Percentiles rank a stretch among this genome's conserved stretches.
These are phyloP conservation scores for Stenolophus ochropezus DNA, from an alignment of 2,888 invertebrate genomes.

Conservation along the genomic window DNA sequence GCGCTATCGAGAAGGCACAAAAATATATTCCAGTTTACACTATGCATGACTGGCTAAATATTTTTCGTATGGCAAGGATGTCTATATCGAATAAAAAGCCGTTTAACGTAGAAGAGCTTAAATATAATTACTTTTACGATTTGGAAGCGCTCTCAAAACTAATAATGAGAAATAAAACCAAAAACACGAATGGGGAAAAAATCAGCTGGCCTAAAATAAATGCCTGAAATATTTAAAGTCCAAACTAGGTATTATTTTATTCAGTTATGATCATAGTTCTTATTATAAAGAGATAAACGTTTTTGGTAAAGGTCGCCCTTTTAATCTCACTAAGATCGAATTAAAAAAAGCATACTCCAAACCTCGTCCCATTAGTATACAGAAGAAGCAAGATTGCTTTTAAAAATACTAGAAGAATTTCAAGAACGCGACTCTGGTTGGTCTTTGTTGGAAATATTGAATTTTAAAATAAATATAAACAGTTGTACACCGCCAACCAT, in stretches of 20 bases:
- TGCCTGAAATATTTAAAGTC: conserved; percentile 2
- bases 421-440: conserved; percentile 64
- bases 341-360: conserved; percentile 24
- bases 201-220: conserved; percentile 5
- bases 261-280: conserved; percentile 17
- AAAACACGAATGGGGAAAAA: conserved; percentile 5
- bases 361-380: not conserved
- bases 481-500: conserved; percentile 53
- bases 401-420: conserved; percentile 63
- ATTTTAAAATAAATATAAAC: conserved; percentile 60
- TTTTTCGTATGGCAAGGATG: conserved; percentile 21
- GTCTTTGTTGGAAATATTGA: conserved; percentile 62
- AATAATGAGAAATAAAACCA: conserved; percentile 23
- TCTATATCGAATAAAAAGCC: conserved; percentile 19
- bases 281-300: conserved; percentile 43
- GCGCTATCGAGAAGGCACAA: conserved; percentile 24
- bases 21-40: conserved; percentile 33
- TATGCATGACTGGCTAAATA: conserved; percentile 20
- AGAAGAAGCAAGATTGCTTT: conserved; percentile 54
- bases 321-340: conserved; percentile 23
- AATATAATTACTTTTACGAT: not conserved
- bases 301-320: conserved; percentile 33
- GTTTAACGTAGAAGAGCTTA: conserved; percentile 6
- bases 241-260: conserved; percentile 11
- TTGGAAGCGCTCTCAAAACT: conserved; percentile 13